Base-by-base conservation (phyloP, 1,140 invertebrate genomes). In the Caenorhabditis briggsae region DNA sequence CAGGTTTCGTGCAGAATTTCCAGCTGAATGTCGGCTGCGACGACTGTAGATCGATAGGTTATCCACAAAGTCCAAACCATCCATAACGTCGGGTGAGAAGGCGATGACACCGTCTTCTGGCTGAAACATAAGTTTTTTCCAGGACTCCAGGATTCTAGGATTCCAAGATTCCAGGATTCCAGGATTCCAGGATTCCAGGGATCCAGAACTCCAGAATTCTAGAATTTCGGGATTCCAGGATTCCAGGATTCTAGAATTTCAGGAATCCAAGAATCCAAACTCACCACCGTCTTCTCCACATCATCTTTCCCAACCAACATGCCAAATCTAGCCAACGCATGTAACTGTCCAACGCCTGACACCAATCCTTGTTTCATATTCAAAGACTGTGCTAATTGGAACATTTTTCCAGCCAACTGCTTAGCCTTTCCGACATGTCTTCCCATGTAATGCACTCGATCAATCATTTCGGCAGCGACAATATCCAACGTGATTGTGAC, bases 401-500 rank as follows among this genome's bases (percentile, higher is more conserved):
- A 87, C 86, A 87, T 87, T 43, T 84, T 87, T 18, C 86, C 83
- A 55, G 86, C 86, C 8, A 87, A 65, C 25, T 87, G 41, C 25
- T 82, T 87, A 3, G 86, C 86, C 48, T 87, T 87, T 7, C 86
- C 86, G 5, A 87, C 83, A 23, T 78, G 64, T 74, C 86, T 84
- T 55, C 86, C 86, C 86, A 87, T 87, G 83, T 87, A 87, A 61
- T 87, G 86, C 2, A 87, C 59, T 33, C 85, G 70, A 55, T 87
- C 83, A 48, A 87, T 87, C 46, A 87, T 74, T 41, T 87, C 86
- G 7, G 86, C 86, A 16, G 86, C 86, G n/a, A 87, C 86, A 20
- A 83, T 87, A 46, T 87, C 86, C 6, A 87, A 65, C 18, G 86
- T 87, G 23, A 87, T 87, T 41, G 86, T 87, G 5, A 87, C 86